A percentile compares a stretch with the other conserved stretches of the same genome.
These are phyloP conservation scores for Melinopterus prodromus DNA, from an alignment of 2,888 invertebrate genomes.

Conservation along the genomic window DNA sequence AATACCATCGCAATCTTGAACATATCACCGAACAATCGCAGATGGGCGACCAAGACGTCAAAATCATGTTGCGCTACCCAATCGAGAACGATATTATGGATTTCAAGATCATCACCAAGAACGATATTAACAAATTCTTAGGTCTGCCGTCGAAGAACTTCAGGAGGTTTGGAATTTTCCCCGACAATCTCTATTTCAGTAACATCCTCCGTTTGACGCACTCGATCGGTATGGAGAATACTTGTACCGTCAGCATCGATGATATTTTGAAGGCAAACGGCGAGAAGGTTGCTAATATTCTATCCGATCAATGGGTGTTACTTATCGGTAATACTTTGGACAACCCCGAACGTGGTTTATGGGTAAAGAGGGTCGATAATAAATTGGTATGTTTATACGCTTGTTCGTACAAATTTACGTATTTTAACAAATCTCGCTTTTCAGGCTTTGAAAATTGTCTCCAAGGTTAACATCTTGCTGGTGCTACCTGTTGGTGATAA, in stretches of 20 bases:
- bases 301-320: slow-evolving; percentile 54
- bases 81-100: slow-evolving; percentile 46
- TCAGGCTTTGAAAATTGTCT: slow-evolving; percentile 41
- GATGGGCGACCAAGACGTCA: slow-evolving; percentile 45
- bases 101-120: slow-evolving; percentile 49
- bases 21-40: slow-evolving; percentile 29
- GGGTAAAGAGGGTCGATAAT: slow-evolving; percentile 50
- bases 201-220: slow-evolving; percentile 45
- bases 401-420: not conserved
- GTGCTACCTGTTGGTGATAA: slow-evolving; percentile 45
- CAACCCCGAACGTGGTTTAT: slow-evolving; percentile 51
- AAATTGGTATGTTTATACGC: slow-evolving; percentile 41
- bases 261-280: slow-evolving; percentile 46
- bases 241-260: slow-evolving; percentile 50
- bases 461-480: slow-evolving; percentile 46
- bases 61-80: slow-evolving; percentile 40
- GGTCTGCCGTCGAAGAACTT: slow-evolving; percentile 43
- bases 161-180: slow-evolving; percentile 38
- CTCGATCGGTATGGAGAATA: slow-evolving; percentile 44
- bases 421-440: slow-evolving; percentile 6
- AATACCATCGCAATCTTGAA: slow-evolving; percentile 29
- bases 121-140: slow-evolving; percentile 46
- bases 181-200: slow-evolving; percentile 49
- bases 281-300: slow-evolving; percentile 39
- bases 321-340: slow-evolving; percentile 50